Evolutionary conservation across 2,797 vertebrate species (phyloP).

Genomic region (Siniperca obscura): DNA sequence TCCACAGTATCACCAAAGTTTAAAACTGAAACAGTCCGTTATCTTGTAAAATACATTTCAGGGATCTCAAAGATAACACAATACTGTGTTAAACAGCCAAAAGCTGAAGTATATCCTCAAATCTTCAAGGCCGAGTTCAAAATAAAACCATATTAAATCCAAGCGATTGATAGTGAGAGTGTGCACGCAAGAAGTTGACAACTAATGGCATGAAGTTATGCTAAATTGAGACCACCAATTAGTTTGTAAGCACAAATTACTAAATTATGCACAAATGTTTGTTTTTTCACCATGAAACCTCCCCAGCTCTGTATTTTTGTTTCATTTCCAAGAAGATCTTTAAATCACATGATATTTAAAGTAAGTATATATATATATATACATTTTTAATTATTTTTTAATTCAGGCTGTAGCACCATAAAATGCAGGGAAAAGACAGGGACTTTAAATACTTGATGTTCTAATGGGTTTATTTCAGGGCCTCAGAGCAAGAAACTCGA

Average conservation of each 20-base stretch:
- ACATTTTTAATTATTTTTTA: constrained; percentile 18
- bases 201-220: background rate
- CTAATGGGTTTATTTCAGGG: constrained; percentile 31
- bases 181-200: background rate
- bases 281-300: background rate
- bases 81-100: background rate
- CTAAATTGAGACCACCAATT: background rate
- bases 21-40: background rate
- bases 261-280: background rate
- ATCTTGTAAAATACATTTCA: background rate
- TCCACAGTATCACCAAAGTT: background rate
- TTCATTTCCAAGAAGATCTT: background rate
- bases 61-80: background rate
- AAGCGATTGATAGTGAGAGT: background rate
- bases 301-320: background rate
- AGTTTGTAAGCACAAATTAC: background rate
- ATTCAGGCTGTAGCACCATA: background rate
- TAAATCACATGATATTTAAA: constrained; percentile 7
- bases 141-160: background rate
- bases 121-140: background rate
- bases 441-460: constrained; percentile 10
- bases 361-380: constrained; percentile 3
- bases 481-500: background rate
- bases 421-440: background rate
- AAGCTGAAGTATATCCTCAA: no score